Evolutionary conservation across 1,140 invertebrate species (phyloP), one percentile per base, ranked within the genome.

Genomic region (Psix sp.): DNA sequence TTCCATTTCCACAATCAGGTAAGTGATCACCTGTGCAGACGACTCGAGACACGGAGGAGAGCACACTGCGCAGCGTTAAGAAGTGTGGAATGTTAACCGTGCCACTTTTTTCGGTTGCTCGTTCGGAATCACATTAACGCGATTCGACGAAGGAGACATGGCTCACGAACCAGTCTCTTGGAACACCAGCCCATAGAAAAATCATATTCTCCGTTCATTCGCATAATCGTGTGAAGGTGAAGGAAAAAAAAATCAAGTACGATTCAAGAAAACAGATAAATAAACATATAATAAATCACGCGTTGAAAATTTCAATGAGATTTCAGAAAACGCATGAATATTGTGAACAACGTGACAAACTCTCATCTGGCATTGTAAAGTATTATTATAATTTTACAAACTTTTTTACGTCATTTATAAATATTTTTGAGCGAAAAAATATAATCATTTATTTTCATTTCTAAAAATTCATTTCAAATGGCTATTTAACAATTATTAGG

Each of bases 41-140:
- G 60, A 21, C 39, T 70, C 49, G 56, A 52, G 40, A 62, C 56
- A 62, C 57, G 67, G 49, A 40, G 56, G 36, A 54, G 67, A 71
- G 51, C 59, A 60, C 45, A 67, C 51, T 51, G 54, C 46, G 59
- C 46, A 66, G 20, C 51, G 62, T 72, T 67, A 67, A 68, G 51
- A 76, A 72, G 42, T 67, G 67, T 59, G 67, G 67, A 72, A 76
- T 76, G 74, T 76, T 72, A 76, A 76, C 74, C 67, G 67, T 71
- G 74, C 67, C 67, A 76, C 67, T 76, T 76, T 71, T 76, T 76
- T 76, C 57, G 67, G 54, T 24, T 60, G 42, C 51, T 76, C 62
- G 67, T 59, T 72, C 60, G 66, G 73, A 66, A 71, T 76, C 49
- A 56, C 73, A 76, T 76, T 76, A 76, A 76, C 73, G 56, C 66